Evolutionary conservation across 2,113 vertebrate species (phyloP).

Genomic region (Calyptommatus sinebrachiatus): DNA sequence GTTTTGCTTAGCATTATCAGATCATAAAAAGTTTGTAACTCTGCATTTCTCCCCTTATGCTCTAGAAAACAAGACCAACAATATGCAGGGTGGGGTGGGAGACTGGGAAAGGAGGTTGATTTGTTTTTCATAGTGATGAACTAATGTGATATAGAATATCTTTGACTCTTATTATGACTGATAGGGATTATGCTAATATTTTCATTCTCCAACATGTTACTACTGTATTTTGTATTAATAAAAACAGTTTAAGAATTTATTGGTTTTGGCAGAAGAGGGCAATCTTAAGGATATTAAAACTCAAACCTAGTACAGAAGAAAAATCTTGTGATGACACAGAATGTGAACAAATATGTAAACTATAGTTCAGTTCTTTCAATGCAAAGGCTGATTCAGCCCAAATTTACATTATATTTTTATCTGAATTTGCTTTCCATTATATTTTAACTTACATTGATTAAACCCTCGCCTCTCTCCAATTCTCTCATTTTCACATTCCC

Average conservation of each 20-base stretch:
- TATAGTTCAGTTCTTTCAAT: not conserved
- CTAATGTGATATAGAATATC: not conserved
- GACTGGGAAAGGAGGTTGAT: not conserved
- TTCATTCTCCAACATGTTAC: not conserved
- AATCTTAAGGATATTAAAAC: not conserved
- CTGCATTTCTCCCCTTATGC: no score
- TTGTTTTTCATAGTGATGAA: not conserved
- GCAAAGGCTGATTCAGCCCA: not conserved
- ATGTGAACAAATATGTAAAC: not conserved
- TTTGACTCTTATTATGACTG: not conserved
- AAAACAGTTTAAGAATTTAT: not conserved
- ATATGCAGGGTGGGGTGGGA: not conserved
- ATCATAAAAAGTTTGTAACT: not conserved
- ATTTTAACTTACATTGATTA: slow-evolving; percentile 10
- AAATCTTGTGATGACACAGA: not conserved
- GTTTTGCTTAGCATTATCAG: not conserved
- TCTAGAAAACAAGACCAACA: not conserved
- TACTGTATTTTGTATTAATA: not conserved
- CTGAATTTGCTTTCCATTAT: not conserved
- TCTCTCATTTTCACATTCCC: slow-evolving; percentile 12
- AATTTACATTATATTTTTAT: not conserved
- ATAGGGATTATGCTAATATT: not conserved
- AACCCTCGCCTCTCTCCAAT: slow-evolving; percentile 14
- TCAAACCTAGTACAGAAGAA: not conserved
- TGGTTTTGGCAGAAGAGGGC: not conserved